Conservation (phyloP, 2,113 vertebrate species). For the Cephalopholis sonnerati region DNA sequence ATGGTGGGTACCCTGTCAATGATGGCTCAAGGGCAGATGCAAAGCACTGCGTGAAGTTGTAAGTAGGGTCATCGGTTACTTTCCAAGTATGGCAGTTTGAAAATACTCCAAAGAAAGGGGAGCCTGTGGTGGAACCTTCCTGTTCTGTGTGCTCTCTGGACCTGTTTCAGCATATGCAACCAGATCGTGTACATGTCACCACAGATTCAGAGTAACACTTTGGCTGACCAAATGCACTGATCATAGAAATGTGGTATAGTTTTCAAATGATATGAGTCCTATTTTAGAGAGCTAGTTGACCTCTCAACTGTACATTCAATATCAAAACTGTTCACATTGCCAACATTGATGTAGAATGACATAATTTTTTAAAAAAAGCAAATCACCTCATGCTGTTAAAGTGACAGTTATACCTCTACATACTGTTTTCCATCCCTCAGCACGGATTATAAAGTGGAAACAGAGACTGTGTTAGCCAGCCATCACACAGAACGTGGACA, state of each 20-base stretch:
- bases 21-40: constrained; percentile 70
- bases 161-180: constrained; percentile 42
- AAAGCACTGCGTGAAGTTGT: constrained; percentile 58
- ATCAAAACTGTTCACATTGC: constrained; percentile 34
- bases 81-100: constrained; percentile 60
- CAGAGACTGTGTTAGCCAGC: constrained; percentile 3
- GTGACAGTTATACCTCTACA: neutral
- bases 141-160: constrained; percentile 29
- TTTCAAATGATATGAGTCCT: constrained; percentile 48
- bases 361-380: constrained; percentile 31
- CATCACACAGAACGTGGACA: constrained; percentile 25
- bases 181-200: constrained; percentile 20
- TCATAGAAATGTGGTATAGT: constrained; percentile 10
- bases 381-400: constrained; percentile 20
- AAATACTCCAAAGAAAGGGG: constrained; percentile 66
- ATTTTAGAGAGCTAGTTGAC: constrained; percentile 26
- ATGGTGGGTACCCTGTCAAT: constrained; percentile 60
- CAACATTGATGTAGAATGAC: constrained; percentile 21
- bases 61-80: constrained; percentile 41
- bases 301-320: constrained; percentile 31
- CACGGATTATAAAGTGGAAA: constrained; percentile 3
- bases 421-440: constrained; percentile 8
- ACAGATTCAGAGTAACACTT: constrained; percentile 19
- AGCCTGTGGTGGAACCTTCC: constrained; percentile 33
- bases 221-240: constrained; percentile 25